Conservation (phyloP, 2,888 invertebrate genomes). For the Glyphotaelius pellucidus region DNA sequence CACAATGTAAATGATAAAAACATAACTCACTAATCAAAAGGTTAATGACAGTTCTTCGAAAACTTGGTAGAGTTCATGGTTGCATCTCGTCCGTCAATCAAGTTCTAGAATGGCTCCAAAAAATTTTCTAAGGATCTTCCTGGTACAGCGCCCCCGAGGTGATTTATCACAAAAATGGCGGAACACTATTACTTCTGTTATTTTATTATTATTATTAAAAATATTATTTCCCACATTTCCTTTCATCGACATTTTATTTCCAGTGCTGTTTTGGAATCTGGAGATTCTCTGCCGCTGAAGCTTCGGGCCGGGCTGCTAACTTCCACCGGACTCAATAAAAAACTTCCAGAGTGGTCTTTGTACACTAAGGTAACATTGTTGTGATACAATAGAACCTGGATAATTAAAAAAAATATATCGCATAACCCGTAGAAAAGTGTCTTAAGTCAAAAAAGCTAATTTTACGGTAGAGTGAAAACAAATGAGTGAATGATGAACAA, state of each 20-base stretch:
- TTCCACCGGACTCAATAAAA: slow-evolving; percentile 71
- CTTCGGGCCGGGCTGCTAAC: slow-evolving; percentile 74
- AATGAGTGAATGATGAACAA: no score
- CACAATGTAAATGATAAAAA: no score
- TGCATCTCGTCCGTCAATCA: not conserved
- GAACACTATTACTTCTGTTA: no score
- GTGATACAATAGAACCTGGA: no score
- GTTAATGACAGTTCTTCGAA: not conserved
- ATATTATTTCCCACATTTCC: not conserved
- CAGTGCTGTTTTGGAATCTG: slow-evolving; percentile 74
- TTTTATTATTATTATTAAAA: not conserved
- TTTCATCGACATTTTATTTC: slow-evolving; percentile 75
- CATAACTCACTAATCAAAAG: no score
- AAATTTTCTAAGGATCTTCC: not conserved
- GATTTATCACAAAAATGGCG: no score
- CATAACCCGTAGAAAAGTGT: no score
- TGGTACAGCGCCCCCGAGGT: not conserved
- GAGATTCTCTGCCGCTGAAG: slow-evolving; percentile 81
- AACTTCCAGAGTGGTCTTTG: slow-evolving; percentile 74
- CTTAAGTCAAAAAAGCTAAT: no score
- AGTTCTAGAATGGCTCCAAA: no score
- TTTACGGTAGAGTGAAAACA: no score
- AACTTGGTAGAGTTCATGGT: not conserved
- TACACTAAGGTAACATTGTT: slow-evolving; percentile 72
- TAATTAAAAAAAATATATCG: no score